Percentiles rank a stretch among this genome's conserved stretches.
phyloP scores from a whole-genome alignment of 2,888 invertebrate genomes.

The Antheraea assamensis region DNA sequence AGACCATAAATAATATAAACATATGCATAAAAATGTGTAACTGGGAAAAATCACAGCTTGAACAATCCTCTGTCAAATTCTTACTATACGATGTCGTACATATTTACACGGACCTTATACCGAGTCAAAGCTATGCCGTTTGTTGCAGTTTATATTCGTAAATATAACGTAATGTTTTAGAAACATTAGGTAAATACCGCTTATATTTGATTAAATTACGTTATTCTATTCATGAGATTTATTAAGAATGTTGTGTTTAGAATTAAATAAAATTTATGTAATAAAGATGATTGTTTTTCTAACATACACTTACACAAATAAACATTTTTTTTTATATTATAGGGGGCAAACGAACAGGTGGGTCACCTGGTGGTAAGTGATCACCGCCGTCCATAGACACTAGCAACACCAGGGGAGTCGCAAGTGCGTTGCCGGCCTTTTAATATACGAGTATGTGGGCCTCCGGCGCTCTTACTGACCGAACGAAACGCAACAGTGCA shows the following conservation, averaged over 20 bases:
- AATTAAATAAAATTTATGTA: conserved; percentile 71
- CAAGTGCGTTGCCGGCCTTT: no score
- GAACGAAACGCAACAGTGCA: no score
- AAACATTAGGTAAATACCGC: conserved; percentile 37
- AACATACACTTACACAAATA: no score
- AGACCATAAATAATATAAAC: neutral
- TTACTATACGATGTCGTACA: conserved; percentile 19
- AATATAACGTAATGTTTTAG: conserved; percentile 33
- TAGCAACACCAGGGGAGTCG: no score
- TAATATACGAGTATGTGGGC: no score
- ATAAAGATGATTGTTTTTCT: conserved; percentile 39
- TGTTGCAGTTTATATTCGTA: conserved; percentile 27
- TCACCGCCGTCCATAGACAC: no score
- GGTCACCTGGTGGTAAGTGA: no score
- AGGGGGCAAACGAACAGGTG: no score
- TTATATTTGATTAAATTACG: conserved; percentile 49
- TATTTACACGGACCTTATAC: conserved; percentile 43
- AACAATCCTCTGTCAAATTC: neutral
- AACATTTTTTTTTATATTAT: no score
- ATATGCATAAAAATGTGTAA: neutral
- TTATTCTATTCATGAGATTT: conserved; percentile 52
- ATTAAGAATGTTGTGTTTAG: conserved; percentile 66
- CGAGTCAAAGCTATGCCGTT: conserved; percentile 35
- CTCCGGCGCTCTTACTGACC: no score
- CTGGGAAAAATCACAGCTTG: neutral